Evolutionary conservation across 2,797 vertebrate genomes (phyloP).

Genomic region (Pseudotriccus pelzelni): DNA sequence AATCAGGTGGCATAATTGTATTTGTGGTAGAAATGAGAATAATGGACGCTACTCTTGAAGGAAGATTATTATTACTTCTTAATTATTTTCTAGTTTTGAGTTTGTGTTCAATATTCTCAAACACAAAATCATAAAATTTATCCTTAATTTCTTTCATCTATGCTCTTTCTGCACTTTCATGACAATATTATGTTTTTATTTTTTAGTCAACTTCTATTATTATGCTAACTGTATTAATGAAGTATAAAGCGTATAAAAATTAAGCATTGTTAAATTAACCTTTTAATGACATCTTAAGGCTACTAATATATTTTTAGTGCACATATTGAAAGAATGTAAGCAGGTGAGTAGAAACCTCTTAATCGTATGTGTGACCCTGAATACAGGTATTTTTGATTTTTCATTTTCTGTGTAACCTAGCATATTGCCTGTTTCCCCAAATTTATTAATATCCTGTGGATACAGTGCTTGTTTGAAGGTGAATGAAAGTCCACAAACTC

Average conservation of each 20-base stretch:
- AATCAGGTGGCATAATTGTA: neutral
- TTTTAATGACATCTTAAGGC: neutral
- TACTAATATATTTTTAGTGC: neutral
- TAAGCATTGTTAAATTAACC: neutral
- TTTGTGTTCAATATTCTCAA: neutral
- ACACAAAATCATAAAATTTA: neutral
- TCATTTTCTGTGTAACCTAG: conserved; percentile 10
- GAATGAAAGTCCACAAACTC: conserved; percentile 56
- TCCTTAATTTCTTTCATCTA: neutral
- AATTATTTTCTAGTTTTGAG: neutral
- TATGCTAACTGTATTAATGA: neutral
- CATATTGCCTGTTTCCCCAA: neutral
- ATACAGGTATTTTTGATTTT: neutral
- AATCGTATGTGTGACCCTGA: neutral
- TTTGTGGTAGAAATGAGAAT: neutral
- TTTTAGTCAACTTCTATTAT: neutral
- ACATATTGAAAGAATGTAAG: neutral
- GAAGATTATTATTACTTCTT: neutral
- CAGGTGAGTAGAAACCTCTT: neutral
- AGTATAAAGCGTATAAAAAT: neutral
- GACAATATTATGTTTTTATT: neutral
- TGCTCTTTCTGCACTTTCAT: neutral
- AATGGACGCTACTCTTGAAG: neutral
- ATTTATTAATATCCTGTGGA: conserved; percentile 55
- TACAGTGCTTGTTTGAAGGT: conserved; percentile 40